Evolutionary conservation across 92 coral and sea anemone genomes (phyloP), one percentile per base, ranked within the genome.

Genomic region (Epizoanthus illoricatus): DNA sequence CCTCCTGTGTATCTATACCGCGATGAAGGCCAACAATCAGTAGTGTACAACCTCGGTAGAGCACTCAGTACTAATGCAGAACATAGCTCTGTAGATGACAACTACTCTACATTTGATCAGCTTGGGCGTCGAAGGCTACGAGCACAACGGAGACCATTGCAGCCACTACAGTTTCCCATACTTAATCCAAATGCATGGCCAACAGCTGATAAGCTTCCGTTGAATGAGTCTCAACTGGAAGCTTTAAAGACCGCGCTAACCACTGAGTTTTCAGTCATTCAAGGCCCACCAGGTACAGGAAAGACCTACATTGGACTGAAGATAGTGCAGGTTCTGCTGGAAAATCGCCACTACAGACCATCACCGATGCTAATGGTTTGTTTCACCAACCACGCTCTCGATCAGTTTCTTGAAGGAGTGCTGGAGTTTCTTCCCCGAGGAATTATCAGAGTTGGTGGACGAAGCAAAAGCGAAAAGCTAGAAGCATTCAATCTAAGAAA

Each of bases 291-390:
- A 28, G 85, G 85, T 17, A 81, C 85, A 7, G 85, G 85, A 24
- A 81, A 81, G 67, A 81, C 85, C 58, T 81, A 81, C 58, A 73
- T 81, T n/a, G 85, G 85, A 24, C 65, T 81, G 45, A 81, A 70
- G 80, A 73, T 81, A 55, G 76, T 60, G 10, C 86, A 87, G 82
- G 85, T 73, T 7, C 59, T 87, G 65, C 65, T 87, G 62, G 81
- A 67, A 42, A 87, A 87, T 64, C 73, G 45, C 13, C 36, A 75
- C 62, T 65, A 74, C 36, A 49, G 65, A 5, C 63, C 52, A 3
- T 80, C 89, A 9, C 85, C 90, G 20, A 87, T 87, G 90, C 79
- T 87, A 19, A 81, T 87, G 74, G 90, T 87, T 75, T 87, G 90
- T 60, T 87, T 68, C 86, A 87, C 90, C 5, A 87, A 81, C 47